These are phyloP conservation scores for Chrosomus eos DNA, from an alignment of 2,797 vertebrate genomes.

Conservation along the genomic window DNA sequence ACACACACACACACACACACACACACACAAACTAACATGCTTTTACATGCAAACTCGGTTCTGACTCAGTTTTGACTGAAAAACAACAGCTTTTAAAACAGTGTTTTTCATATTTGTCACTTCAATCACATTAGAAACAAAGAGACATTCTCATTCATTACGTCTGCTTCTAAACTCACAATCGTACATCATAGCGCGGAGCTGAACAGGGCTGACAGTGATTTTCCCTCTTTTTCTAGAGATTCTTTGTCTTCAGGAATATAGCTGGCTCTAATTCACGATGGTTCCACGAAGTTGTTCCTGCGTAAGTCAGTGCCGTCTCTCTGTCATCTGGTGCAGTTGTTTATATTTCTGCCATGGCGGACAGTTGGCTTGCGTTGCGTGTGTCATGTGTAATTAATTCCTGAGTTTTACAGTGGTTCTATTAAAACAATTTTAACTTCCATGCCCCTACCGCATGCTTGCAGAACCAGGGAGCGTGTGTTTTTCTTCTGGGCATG, in stretches of 20 bases:
- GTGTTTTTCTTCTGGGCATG: conserved; percentile 54
- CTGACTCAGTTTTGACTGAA: conserved; percentile 31
- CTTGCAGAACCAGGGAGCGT: conserved; percentile 57
- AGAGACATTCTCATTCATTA: conserved; percentile 14
- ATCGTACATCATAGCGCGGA: neutral
- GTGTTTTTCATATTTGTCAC: conserved; percentile 7
- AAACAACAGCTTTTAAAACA: conserved; percentile 47
- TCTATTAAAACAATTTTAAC: conserved; percentile 69
- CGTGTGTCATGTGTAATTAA: conserved; percentile 69
- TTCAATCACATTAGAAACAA: conserved; percentile 12
- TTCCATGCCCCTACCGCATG: conserved; percentile 53
- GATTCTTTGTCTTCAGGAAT: conserved; percentile 35
- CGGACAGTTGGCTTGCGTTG: conserved; percentile 63
- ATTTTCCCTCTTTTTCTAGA: conserved; percentile 34
- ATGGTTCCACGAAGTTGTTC: conserved; percentile 21
- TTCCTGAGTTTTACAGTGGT: conserved; percentile 69
- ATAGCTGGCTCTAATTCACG: conserved; percentile 16
- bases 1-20: no score
- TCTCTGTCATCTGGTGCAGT: conserved; percentile 42
- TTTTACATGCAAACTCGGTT: neutral
- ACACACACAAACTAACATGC: neutral
- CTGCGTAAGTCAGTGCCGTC: conserved; percentile 10
- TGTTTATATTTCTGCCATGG: conserved; percentile 69
- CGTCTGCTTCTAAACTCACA: conserved; percentile 26
- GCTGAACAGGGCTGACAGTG: conserved; percentile 6